Evolutionary conservation across 2,113 vertebrate genomes (phyloP), one percentile per base, ranked within the genome.

Genomic region (Lepus americanus): DNA sequence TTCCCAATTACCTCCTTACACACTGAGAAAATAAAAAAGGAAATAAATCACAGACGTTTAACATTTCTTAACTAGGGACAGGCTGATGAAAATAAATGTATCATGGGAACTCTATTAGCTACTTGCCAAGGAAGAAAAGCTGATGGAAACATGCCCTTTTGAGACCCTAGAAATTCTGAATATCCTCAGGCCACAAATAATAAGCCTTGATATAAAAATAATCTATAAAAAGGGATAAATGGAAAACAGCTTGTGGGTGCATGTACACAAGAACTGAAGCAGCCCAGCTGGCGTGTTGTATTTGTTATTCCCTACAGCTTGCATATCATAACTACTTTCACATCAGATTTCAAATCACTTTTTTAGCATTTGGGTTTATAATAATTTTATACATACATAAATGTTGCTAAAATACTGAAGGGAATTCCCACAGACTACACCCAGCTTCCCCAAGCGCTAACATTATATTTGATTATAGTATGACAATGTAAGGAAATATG

Each of bases 251-350:
- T 69, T 51, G 14, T 1, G 7, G 27, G 4, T n/a, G n/a, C 9
- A 39, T 20, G 39, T 12, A 29, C 19, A 66, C 5, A 29, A 31
- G 3, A 59, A 5, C 20, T n/a, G 39, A 67, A 23, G 63, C 25
- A 5, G 1, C 20, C 3, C 0, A 17, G 31, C 51, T 4, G 5
- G 19, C 2, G 49, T 55, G 29, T 53, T 31, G 9, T 10, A 33
- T 5, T 53, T 53, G 16, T 25, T 13, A 23, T 23, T 61, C 13
- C 19, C 22, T 33, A 20, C 2, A 10, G 13, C 64, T 55, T 33
- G 14, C 49, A 33, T 70, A 31, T 27, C 11, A 49, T 36, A 17
- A 53, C 44, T 67, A 1, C 51, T 33, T 17, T 23, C 49, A 20
- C 82, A 69, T 33, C 16, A 13, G 25, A 17, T n/a, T 49, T 53